Percentiles rank a stretch among this genome's conserved stretches.
phyloP scores from a whole-genome alignment of 2,797 vertebrate genomes.

The Furcifer pardalis region DNA sequence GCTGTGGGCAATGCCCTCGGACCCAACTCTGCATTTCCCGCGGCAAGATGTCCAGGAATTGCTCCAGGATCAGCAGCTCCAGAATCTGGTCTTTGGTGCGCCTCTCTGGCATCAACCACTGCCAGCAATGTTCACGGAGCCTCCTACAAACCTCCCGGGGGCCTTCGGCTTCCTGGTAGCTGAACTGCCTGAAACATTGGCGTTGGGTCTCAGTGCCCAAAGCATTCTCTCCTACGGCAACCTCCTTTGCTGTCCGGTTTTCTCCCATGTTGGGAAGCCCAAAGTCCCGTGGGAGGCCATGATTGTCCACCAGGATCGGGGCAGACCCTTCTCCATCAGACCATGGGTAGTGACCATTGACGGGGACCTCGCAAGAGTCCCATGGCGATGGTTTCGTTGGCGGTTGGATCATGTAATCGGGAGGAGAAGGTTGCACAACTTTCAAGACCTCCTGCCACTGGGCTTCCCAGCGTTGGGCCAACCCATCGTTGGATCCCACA shows the following conservation, averaged over 20 bases:
- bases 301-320: not conserved
- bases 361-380: not conserved
- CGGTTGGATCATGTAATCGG: not conserved
- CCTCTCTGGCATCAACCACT: constrained; percentile 53
- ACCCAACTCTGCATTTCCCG: constrained; percentile 43
- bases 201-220: not conserved
- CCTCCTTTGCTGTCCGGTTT: not conserved
- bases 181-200: constrained; percentile 36
- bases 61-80: constrained; percentile 60
- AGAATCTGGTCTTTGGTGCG: constrained; percentile 61
- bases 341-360: not conserved
- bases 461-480: constrained; percentile 30
- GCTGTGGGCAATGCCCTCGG: constrained; percentile 29
- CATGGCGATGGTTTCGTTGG: not conserved
- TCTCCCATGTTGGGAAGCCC: not conserved
- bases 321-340: not conserved
- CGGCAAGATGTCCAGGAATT: constrained; percentile 53
- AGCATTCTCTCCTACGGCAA: not conserved
- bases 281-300: not conserved
- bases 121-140: constrained; percentile 41
- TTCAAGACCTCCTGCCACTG: constrained; percentile 45
- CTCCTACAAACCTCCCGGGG: not conserved
- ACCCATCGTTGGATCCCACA: not conserved
- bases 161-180: constrained; percentile 1
- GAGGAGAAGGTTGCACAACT: not conserved